Conservation (phyloP, 2,113 vertebrate genomes). For the Neodontobutis hainanensis region DNA sequence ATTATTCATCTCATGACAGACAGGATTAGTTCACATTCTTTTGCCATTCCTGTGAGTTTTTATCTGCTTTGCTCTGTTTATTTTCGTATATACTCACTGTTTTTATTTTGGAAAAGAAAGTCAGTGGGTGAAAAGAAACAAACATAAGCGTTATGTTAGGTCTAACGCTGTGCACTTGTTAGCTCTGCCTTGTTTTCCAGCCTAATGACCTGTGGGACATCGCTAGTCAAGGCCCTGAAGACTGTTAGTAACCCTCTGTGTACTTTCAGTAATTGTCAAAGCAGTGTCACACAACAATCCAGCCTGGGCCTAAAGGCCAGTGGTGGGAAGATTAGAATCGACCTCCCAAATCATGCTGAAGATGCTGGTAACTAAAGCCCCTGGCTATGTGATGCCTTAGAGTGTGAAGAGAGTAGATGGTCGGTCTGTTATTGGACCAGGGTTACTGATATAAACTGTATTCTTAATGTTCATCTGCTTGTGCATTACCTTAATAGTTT, state of each 20-base stretch:
- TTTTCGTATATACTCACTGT: conserved; percentile 40
- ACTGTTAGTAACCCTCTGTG: conserved; percentile 55
- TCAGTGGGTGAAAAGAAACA: conserved; percentile 25
- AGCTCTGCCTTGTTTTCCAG: conserved; percentile 50
- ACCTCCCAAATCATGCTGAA: conserved; percentile 23
- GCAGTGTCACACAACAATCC: conserved; percentile 29
- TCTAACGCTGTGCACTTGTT: conserved; percentile 47
- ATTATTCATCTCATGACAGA: not conserved
- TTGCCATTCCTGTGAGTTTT: conserved; percentile 47
- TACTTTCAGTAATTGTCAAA: conserved; percentile 52
- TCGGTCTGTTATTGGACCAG: not conserved
- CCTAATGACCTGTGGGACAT: conserved; percentile 66
- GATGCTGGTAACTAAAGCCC: conserved; percentile 25
- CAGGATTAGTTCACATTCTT: conserved; percentile 10
- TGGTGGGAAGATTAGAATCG: conserved; percentile 42
- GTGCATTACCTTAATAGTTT: not conserved
- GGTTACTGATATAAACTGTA: not conserved
- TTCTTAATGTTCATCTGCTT: not conserved
- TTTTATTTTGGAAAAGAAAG: conserved; percentile 19
- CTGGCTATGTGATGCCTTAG: not conserved
- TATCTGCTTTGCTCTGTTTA: conserved; percentile 50
- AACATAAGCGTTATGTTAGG: conserved; percentile 36
- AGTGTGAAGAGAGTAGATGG: not conserved
- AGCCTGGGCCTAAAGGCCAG: conserved; percentile 37
- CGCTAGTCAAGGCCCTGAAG: conserved; percentile 33